Conservation (phyloP, 2,888 invertebrate species). For the Coenonympha arcania region DNA sequence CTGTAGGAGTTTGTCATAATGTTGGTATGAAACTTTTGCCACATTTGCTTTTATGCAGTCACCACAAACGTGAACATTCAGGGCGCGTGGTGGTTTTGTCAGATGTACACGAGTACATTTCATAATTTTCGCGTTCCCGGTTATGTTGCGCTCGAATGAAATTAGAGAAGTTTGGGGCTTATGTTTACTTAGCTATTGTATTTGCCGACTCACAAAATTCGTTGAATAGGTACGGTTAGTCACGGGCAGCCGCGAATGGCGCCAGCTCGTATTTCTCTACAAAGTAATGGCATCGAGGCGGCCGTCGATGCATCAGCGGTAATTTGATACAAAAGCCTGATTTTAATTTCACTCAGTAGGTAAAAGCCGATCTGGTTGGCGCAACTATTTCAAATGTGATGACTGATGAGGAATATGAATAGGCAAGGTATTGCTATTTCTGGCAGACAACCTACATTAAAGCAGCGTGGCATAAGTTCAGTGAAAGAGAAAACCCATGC, state of each 20-base stretch:
- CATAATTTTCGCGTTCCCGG: slow-evolving; percentile 20
- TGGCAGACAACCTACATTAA: too few species aligned
- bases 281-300: slow-evolving; percentile 33
- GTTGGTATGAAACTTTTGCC: slow-evolving; percentile 18
- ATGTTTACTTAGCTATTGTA: background rate
- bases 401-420: too few species aligned
- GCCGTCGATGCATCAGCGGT: slow-evolving; percentile 41
- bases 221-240: slow-evolving; percentile 7
- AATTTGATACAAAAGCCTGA: slow-evolving; percentile 33
- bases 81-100: slow-evolving; percentile 30
- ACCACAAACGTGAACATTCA: slow-evolving; percentile 30
- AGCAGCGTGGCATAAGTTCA: too few species aligned
- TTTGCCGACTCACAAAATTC: slow-evolving; percentile 11
- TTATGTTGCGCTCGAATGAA: slow-evolving; percentile 11
- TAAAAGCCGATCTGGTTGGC: background rate
- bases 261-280: slow-evolving; percentile 46
- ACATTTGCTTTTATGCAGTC: slow-evolving; percentile 23
- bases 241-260: slow-evolving; percentile 30
- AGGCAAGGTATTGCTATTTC: too few species aligned
- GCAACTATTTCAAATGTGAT: background rate
- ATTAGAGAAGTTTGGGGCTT: slow-evolving; percentile 12
- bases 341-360: slow-evolving; percentile 18
- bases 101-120: slow-evolving; percentile 18
- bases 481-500: too few species aligned
- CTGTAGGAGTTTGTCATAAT: slow-evolving; percentile 16